Evolutionary conservation across 2,113 vertebrate genomes (phyloP).

Genomic region (Centropristis striata): DNA sequence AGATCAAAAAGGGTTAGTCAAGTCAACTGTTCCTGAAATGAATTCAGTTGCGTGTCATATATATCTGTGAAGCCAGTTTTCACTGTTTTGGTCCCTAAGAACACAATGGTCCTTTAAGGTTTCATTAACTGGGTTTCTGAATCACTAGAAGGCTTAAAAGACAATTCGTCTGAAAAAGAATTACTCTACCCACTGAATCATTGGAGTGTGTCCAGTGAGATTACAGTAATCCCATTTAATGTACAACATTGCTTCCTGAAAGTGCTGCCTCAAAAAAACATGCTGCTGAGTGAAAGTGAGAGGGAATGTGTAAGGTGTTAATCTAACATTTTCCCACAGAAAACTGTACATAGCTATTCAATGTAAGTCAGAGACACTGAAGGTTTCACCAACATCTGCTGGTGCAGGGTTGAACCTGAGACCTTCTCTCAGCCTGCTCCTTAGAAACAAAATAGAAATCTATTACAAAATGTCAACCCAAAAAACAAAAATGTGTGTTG

Average conservation of each 20-base stretch:
- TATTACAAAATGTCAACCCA: background rate
- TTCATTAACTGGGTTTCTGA: background rate
- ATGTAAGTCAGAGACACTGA: background rate
- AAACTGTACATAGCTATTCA: background rate
- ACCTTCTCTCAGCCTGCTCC: background rate
- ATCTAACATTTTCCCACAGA: background rate
- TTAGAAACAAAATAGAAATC: background rate
- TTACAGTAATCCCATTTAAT: constrained; percentile 53
- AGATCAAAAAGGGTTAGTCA: background rate
- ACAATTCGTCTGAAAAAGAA: background rate
- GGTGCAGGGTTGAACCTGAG: background rate
- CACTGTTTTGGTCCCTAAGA: too few relatives aligned
- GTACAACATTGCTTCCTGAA: constrained; percentile 33
- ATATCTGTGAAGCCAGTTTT: background rate
- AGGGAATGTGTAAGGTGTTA: background rate
- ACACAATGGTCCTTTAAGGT: background rate
- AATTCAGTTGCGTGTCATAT: background rate
- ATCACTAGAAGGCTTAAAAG: background rate
- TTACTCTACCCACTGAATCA: background rate
- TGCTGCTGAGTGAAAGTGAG: background rate
- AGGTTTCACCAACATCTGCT: background rate
- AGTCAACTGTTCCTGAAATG: background rate
- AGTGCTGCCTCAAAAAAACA: constrained; percentile 14
- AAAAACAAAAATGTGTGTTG: too few relatives aligned
- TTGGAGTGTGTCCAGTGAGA: background rate